Percentiles rank a stretch among this genome's conserved stretches.
phyloP scores from a whole-genome alignment of 2,113 vertebrate genomes.

The Fulmarus glacialis region DNA sequence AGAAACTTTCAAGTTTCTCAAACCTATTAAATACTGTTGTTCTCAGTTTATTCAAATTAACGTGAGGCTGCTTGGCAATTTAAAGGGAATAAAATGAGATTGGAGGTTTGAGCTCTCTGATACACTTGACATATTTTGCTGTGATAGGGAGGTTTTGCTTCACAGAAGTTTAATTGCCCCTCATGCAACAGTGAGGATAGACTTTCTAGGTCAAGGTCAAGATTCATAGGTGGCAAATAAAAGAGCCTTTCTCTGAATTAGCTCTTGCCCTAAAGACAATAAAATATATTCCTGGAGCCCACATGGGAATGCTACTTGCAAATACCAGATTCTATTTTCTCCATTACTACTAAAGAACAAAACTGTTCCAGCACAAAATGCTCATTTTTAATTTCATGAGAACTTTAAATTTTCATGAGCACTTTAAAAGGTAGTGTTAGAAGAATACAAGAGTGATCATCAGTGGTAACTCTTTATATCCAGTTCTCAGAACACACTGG shows the following conservation, averaged over 20 bases:
- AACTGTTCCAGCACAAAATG: neutral
- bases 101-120: constrained; percentile 15
- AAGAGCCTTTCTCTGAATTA: constrained; percentile 9
- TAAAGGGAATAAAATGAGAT: neutral
- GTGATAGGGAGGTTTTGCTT: neutral
- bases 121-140: constrained; percentile 11
- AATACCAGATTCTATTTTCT: neutral
- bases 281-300: neutral
- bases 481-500: neutral
- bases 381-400: neutral
- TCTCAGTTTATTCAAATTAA: neutral
- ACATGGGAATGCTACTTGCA: neutral
- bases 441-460: neutral
- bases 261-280: constrained; percentile 4
- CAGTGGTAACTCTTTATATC: neutral
- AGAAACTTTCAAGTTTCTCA: neutral
- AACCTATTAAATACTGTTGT: neutral
- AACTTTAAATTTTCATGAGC: constrained; percentile 16
- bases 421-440: neutral
- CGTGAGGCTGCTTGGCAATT: neutral
- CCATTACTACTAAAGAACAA: neutral
- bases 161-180: constrained; percentile 36
- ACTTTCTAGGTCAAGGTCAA: constrained; percentile 11
- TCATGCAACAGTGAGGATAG: neutral
- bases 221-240: neutral